Conservation (phyloP, 2,888 invertebrate species). For the Hoplodrina ambigua region DNA sequence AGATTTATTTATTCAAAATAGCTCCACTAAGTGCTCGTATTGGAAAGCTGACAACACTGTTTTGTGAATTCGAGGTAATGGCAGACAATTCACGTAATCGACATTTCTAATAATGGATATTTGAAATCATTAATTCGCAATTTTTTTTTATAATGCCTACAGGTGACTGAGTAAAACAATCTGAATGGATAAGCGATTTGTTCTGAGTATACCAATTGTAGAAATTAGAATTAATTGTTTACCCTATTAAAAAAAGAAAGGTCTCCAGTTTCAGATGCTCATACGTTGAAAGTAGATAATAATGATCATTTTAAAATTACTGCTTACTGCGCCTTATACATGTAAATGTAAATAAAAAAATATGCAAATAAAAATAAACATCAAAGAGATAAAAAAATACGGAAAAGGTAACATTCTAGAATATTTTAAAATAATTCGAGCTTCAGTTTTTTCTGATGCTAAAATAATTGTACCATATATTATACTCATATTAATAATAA, state of each 20-base stretch:
- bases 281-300: too few relatives aligned
- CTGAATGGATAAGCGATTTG: background rate
- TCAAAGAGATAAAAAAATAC: background rate
- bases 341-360: too few relatives aligned
- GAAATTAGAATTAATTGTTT: background rate
- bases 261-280: background rate
- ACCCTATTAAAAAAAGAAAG: too few relatives aligned
- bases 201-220: background rate
- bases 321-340: too few relatives aligned
- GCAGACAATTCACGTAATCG: constrained; percentile 30
- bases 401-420: background rate
- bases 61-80: constrained; percentile 23
- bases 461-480: too few relatives aligned
- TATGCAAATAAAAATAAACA: background rate
- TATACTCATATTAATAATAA: too few relatives aligned
- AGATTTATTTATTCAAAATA: constrained; percentile 64
- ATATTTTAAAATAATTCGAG: too few relatives aligned
- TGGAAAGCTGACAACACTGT: constrained; percentile 31
- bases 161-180: constrained; percentile 20
- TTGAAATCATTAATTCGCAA: constrained; percentile 25
- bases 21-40: constrained; percentile 28
- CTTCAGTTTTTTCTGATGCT: too few relatives aligned
- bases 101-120: constrained; percentile 51
- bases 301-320: background rate
- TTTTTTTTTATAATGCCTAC: constrained; percentile 10